Base-by-base conservation (phyloP, 2,797 vertebrate genomes). In the Coregonus ussuriensis region DNA sequence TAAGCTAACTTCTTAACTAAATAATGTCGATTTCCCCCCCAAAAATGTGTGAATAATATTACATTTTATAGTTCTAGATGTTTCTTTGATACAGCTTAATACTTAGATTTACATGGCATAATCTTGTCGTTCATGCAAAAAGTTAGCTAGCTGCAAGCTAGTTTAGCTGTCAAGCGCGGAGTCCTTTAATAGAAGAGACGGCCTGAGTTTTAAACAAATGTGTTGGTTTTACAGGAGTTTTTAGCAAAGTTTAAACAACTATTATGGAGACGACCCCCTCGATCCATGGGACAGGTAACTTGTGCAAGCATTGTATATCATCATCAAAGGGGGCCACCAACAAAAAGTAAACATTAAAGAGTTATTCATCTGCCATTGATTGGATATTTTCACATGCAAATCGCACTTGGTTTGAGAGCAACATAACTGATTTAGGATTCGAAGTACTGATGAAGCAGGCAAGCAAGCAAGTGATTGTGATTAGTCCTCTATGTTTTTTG, bases 241-340 rank as follows among this genome's bases (percentile, higher is more conserved):
- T 83, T 87, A 93, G 67, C 76, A 54, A 70, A 79, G 65, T 6
- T 5, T 93, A 66, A 77, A 75, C 65, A 81, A 82, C 0, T 93
- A 91, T 72, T 62, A 75, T 0, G 91, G 91, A 79, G 90, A 91
- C 16, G 92, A 93, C 78, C 91, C 89, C 0, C 84, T 93, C 77
- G 90, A 91, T 5, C 74, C 6, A 0, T 93, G 92, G 91, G 81
- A 81, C 77, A 89, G 81, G 91, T 93, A 66, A 91, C 87, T 15
- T 63, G 15, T 6, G 2, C 7, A 47, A 14, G 4, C 6, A 1
- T 9, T 31, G 31, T 31, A 63, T 2, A 35, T 15, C 25, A 35
- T 67, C 41, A 11, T 47, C 41, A 47, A 9, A 3, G 41, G 9
- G 41, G 41, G 41, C 2, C 9, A 47, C 9, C 41, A 47, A 3